Percentiles rank a stretch among this genome's conserved stretches.
These are phyloP conservation scores for Napeogenes inachia DNA, from an alignment of 2,888 invertebrate genomes.

Conservation along the genomic window DNA sequence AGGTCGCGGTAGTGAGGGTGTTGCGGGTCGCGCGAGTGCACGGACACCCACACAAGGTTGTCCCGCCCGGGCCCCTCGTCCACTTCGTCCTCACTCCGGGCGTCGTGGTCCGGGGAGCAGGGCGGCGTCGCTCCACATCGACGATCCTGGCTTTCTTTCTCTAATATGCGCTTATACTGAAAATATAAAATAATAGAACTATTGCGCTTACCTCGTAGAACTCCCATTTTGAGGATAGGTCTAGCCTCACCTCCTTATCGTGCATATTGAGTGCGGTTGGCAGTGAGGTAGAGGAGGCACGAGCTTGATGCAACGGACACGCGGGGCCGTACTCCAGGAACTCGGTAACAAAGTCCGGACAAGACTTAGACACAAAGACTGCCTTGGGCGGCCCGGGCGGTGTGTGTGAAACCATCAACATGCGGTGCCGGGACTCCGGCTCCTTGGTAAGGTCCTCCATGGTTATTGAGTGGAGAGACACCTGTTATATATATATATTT, in stretches of 20 bases:
- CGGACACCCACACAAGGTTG: conserved; percentile 85
- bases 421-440: conserved; percentile 86
- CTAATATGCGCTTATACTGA: conserved; percentile 16
- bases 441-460: conserved; percentile 94
- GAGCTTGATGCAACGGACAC: conserved; percentile 20
- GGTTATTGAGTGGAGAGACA: conserved; percentile 88
- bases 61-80: conserved; percentile 75
- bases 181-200: neutral
- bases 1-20: conserved; percentile 81
- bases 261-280: conserved; percentile 46
- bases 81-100: conserved; percentile 45
- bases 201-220: neutral
- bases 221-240: neutral
- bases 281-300: conserved; percentile 41
- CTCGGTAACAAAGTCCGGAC: conserved; percentile 81
- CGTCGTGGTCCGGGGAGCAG: conserved; percentile 75
- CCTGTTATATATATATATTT: conserved; percentile 50
- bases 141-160: conserved; percentile 45
- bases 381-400: conserved; percentile 66
- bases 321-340: conserved; percentile 33
- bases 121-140: conserved; percentile 79
- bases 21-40: conserved; percentile 80
- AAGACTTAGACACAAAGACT: conserved; percentile 85
- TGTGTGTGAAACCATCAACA: conserved; percentile 87
- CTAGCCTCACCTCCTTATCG: conserved; percentile 38